A percentile compares a stretch with the other conserved stretches of the same genome.
Conservation (phyloP, 2,797 vertebrate species). For the Acipenser oxyrinchus region DNA sequence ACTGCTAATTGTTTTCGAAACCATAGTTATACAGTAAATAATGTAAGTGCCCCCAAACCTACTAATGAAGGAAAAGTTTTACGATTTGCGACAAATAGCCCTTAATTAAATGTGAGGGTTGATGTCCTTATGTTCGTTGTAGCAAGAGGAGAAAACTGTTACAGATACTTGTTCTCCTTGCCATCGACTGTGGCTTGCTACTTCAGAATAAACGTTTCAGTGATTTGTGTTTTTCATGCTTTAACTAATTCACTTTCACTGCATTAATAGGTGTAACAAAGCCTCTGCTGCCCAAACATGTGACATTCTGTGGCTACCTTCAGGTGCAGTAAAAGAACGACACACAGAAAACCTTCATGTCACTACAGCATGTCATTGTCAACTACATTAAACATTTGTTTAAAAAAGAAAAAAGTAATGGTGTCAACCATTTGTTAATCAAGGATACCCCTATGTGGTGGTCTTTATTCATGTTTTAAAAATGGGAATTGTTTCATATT, state of each 20-base stretch:
- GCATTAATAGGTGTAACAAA: neutral
- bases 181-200: conserved; percentile 20
- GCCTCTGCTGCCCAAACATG: too few relatives aligned
- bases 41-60: conserved; percentile 21
- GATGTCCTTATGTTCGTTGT: conserved; percentile 21
- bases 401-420: too few relatives aligned
- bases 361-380: too few relatives aligned
- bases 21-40: conserved; percentile 24
- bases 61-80: conserved; percentile 26
- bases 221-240: conserved; percentile 16
- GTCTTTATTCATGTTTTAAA: too few relatives aligned
- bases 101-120: conserved; percentile 31
- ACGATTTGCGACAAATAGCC: conserved; percentile 26
- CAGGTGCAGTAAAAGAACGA: too few relatives aligned
- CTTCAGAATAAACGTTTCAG: conserved; percentile 27
- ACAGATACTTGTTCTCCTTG: conserved; percentile 16
- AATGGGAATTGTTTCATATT: too few relatives aligned
- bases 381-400: too few relatives aligned
- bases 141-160: conserved; percentile 14
- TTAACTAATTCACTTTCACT: conserved; percentile 12
- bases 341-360: too few relatives aligned
- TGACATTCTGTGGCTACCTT: too few relatives aligned
- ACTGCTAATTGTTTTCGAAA: conserved; percentile 29
- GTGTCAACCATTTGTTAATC: too few relatives aligned
- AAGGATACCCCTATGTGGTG: too few relatives aligned